phyloP scores from a whole-genome alignment of 2,113 vertebrate genomes.

The Tragulus kanchil region DNA sequence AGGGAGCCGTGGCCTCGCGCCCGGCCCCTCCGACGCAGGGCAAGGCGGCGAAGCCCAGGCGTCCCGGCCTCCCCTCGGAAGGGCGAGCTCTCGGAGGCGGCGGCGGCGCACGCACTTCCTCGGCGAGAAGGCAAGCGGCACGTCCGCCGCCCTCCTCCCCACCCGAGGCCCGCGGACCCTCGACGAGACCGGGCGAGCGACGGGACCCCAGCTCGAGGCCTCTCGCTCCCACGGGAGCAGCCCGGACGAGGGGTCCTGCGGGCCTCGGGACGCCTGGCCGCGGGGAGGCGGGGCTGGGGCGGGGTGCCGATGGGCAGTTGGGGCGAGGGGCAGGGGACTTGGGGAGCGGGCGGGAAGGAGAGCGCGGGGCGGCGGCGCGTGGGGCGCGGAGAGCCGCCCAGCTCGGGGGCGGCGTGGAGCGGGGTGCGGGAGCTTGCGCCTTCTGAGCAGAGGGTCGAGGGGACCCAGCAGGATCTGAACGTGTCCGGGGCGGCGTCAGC shows the following conservation, averaged over 20 bases:
- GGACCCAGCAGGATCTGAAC: background rate
- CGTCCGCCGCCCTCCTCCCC: background rate
- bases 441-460: background rate
- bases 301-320: background rate
- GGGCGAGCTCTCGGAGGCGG: background rate
- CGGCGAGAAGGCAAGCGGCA: background rate
- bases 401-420: background rate
- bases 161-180: background rate
- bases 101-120: background rate
- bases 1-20: background rate
- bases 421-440: background rate
- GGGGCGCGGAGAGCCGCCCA: background rate
- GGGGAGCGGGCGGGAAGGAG: background rate
- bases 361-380: background rate
- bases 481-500: background rate
- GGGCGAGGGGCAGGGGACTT: background rate
- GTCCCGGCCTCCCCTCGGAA: background rate
- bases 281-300: background rate
- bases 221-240: background rate
- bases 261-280: background rate
- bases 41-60: background rate
- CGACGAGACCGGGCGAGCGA: background rate
- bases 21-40: background rate
- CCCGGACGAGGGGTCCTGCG: background rate
- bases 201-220: background rate